Conservation (phyloP, 2,797 vertebrate species). For the Yasuhikotakia modesta region DNA sequence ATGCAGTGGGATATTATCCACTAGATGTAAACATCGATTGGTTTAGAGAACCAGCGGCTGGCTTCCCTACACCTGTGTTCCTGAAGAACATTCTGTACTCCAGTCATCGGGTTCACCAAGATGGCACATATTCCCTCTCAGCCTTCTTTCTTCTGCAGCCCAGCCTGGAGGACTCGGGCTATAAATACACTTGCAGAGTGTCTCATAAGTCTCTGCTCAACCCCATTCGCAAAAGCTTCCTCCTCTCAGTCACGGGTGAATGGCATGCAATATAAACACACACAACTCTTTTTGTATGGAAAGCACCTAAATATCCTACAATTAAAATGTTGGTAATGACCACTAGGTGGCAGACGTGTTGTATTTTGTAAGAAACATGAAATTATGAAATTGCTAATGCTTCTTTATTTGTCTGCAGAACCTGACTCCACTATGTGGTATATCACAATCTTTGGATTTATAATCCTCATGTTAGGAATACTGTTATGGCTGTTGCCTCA, state of each 20-base stretch:
- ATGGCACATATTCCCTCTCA: constrained; percentile 74
- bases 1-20: constrained; percentile 74
- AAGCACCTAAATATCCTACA: constrained; percentile 15
- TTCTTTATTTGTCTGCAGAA: constrained; percentile 61
- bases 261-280: constrained; percentile 3
- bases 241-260: constrained; percentile 66
- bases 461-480: constrained; percentile 14
- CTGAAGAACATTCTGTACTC: constrained; percentile 72
- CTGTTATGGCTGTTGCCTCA: constrained; percentile 52
- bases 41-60: constrained; percentile 61
- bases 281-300: not conserved
- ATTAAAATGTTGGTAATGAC: not conserved
- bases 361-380: not conserved
- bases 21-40: constrained; percentile 75
- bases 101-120: constrained; percentile 72
- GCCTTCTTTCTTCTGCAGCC: constrained; percentile 76
- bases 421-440: constrained; percentile 43
- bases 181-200: constrained; percentile 74
- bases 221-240: constrained; percentile 76
- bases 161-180: constrained; percentile 61
- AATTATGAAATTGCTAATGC: too few relatives aligned
- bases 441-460: constrained; percentile 22
- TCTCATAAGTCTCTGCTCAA: constrained; percentile 71
- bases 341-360: constrained; percentile 63
- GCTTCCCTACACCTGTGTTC: constrained; percentile 61